Conservation (phyloP, 2,888 invertebrate genomes). For the Lymantria monacha region DNA sequence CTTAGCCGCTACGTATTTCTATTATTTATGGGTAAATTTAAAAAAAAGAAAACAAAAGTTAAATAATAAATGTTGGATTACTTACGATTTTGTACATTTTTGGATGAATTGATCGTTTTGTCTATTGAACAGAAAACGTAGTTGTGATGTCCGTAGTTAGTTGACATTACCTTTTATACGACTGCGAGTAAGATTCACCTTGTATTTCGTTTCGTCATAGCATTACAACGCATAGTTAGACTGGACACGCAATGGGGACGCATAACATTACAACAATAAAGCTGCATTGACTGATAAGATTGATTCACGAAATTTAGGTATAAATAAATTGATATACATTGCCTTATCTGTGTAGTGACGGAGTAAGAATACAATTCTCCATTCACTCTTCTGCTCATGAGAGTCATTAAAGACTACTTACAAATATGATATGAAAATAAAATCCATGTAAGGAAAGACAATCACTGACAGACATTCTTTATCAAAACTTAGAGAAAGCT, state of each 20-base stretch:
- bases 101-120: constrained; percentile 42
- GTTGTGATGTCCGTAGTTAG: constrained; percentile 59
- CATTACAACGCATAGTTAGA: constrained; percentile 59
- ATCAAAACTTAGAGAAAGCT: too few relatives aligned
- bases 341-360: not conserved
- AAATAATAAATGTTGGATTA: constrained; percentile 13
- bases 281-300: constrained; percentile 43
- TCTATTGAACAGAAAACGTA: constrained; percentile 58
- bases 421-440: too few relatives aligned
- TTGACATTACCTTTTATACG: constrained; percentile 76
- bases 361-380: not conserved
- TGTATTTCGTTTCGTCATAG: constrained; percentile 68
- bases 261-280: constrained; percentile 55
- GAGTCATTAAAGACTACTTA: not conserved
- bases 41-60: too few relatives aligned
- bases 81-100: constrained; percentile 72
- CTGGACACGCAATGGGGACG: constrained; percentile 69
- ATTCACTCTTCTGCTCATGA: not conserved
- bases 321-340: too few relatives aligned
- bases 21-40: not conserved
- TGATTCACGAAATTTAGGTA: not conserved
- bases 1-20: too few relatives aligned
- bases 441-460: too few relatives aligned
- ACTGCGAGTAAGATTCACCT: constrained; percentile 72
- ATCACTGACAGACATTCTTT: too few relatives aligned